Percentiles rank a stretch among this genome's conserved stretches.
phyloP scores from a whole-genome alignment of 2,113 vertebrate species.

The Plestiodon gilberti region DNA sequence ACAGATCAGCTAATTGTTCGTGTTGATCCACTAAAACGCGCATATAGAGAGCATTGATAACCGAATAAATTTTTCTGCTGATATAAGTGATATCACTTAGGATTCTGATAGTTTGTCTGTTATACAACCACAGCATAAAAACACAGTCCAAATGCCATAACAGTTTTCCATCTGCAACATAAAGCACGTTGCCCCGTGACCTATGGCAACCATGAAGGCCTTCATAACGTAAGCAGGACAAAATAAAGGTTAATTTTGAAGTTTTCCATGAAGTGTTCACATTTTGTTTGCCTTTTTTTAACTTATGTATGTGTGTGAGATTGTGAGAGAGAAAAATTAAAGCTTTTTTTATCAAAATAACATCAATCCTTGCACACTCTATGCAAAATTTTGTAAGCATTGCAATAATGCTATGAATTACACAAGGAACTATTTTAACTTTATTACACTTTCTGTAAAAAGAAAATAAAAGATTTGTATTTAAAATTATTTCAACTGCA shows the following conservation, averaged over 20 bases:
- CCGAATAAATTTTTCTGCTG: constrained; percentile 11
- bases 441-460: constrained; percentile 93
- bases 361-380: constrained; percentile 89
- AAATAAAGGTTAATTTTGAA: constrained; percentile 42
- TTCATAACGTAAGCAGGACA: constrained; percentile 55
- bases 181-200: constrained; percentile 57
- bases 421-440: constrained; percentile 90
- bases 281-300: constrained; percentile 66
- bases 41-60: constrained; percentile 26
- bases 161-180: constrained; percentile 51
- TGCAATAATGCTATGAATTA: constrained; percentile 88
- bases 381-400: constrained; percentile 94
- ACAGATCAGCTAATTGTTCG: constrained; percentile 17
- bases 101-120: constrained; percentile 11
- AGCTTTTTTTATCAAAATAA: constrained; percentile 79
- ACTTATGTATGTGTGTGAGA: constrained; percentile 69
- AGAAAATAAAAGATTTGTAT: constrained; percentile 83
- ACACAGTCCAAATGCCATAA: constrained; percentile 22
- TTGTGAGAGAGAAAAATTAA: constrained; percentile 71
- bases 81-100: constrained; percentile 18
- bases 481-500: constrained; percentile 91
- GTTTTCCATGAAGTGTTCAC: constrained; percentile 56
- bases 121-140: constrained; percentile 30
- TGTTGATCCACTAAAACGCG: neutral
- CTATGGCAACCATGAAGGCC: constrained; percentile 57